Evolutionary conservation across 2,113 vertebrate species (phyloP).

Genomic region (Notothenia rossii): DNA sequence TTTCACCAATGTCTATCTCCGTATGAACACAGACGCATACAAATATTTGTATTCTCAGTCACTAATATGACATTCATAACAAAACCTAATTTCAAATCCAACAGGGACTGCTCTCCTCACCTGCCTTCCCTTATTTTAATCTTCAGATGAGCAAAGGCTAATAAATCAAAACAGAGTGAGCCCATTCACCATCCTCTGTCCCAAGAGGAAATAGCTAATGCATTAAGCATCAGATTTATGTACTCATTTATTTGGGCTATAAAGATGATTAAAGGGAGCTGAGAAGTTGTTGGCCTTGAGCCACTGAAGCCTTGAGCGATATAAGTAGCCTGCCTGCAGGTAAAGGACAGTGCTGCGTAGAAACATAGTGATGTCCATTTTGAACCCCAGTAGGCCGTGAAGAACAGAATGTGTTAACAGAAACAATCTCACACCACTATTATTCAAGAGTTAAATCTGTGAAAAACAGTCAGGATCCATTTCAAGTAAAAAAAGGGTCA

Average conservation of each 20-base stretch:
- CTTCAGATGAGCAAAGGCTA: constrained; percentile 20
- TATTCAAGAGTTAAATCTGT: background rate
- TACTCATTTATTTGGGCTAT: constrained; percentile 62
- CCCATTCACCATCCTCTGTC: constrained; percentile 27
- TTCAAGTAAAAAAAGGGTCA: background rate
- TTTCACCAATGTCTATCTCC: background rate
- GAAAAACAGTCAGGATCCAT: background rate
- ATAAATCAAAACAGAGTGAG: constrained; percentile 45
- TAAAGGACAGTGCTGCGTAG: constrained; percentile 26
- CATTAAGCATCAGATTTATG: constrained; percentile 58
- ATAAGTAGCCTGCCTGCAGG: constrained; percentile 12
- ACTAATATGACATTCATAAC: constrained; percentile 14
- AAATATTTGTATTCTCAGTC: too few species aligned
- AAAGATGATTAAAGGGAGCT: constrained; percentile 68
- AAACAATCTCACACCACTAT: background rate
- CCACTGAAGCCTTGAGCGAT: constrained; percentile 48
- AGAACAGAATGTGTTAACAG: constrained; percentile 2
- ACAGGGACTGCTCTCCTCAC: constrained; percentile 16
- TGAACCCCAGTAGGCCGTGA: constrained; percentile 24
- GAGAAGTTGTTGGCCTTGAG: constrained; percentile 56
- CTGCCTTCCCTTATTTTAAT: constrained; percentile 30
- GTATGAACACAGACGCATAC: background rate
- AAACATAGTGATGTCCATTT: constrained; percentile 16
- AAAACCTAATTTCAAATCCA: constrained; percentile 11
- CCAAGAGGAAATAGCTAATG: constrained; percentile 56